Conservation (phyloP, 2,113 vertebrate genomes). For the Brachypteracias leptosomus region DNA sequence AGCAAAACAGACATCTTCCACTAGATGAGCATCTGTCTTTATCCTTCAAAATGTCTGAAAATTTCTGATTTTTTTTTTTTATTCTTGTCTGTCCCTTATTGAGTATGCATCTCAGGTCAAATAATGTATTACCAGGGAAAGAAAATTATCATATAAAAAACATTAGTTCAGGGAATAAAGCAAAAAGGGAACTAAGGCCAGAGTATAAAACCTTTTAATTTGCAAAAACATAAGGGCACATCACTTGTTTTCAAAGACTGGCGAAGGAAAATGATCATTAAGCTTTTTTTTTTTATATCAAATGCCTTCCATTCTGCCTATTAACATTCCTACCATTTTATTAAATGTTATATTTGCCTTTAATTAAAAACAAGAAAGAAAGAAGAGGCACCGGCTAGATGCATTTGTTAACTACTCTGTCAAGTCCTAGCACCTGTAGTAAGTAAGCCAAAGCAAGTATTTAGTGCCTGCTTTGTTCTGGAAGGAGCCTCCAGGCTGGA, state of each 20-base stretch:
- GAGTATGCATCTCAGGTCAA: not conserved
- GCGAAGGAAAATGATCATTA: not conserved
- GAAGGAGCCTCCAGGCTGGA: not conserved
- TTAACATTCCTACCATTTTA: not conserved
- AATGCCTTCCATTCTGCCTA: not conserved
- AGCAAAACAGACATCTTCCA: not conserved
- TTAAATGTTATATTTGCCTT: not conserved
- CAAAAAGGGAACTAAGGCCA: not conserved
- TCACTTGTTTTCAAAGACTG: not conserved
- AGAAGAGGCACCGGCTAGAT: not conserved
- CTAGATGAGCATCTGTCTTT: not conserved
- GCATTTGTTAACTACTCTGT: not conserved
- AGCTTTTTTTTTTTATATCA: not conserved
- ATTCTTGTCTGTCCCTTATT: not conserved
- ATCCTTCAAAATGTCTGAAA: not conserved
- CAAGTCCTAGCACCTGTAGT: not conserved
- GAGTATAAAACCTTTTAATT: not conserved
- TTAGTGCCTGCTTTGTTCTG: not conserved
- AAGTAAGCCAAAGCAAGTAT: not conserved
- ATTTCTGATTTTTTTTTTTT: not conserved
- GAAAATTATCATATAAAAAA: constrained; percentile 24
- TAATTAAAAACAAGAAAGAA: not conserved
- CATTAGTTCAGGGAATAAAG: not conserved
- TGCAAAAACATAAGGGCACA: not conserved
- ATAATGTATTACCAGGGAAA: not conserved